phyloP scores from a whole-genome alignment of 2,888 invertebrate genomes.

The Notocelia uddmanniana region DNA sequence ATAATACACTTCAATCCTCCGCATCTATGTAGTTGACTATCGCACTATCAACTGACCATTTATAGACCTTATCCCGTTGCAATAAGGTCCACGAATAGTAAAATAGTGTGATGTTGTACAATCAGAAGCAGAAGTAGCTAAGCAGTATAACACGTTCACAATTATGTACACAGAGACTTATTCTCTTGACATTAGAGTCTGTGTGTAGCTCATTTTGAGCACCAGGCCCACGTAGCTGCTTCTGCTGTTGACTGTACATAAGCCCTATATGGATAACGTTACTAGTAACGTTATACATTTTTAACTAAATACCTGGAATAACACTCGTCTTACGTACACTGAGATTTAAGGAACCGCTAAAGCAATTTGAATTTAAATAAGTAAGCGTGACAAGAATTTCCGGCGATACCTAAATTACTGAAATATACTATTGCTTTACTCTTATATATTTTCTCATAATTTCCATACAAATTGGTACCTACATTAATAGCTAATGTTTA shows the following conservation, averaged over 20 bases:
- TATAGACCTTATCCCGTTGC: too few relatives aligned
- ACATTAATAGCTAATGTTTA: slow-evolving; percentile 36
- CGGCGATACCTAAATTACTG: slow-evolving; percentile 35
- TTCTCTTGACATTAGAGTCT: too few relatives aligned
- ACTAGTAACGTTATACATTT: background rate
- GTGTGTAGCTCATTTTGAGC: too few relatives aligned
- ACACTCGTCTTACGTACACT: slow-evolving; percentile 35
- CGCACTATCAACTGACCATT: too few relatives aligned
- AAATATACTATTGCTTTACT: slow-evolving; percentile 37
- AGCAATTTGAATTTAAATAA: slow-evolving; percentile 54
- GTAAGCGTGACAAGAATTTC: slow-evolving; percentile 43
- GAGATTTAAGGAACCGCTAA: slow-evolving; percentile 50
- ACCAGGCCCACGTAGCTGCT: too few relatives aligned
- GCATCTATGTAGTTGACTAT: too few relatives aligned
- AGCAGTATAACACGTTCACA: too few relatives aligned
- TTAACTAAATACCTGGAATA: slow-evolving; percentile 24
- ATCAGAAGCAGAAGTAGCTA: too few relatives aligned
- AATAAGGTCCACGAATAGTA: too few relatives aligned
- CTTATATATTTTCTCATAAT: slow-evolving; percentile 37
- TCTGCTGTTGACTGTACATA: background rate
- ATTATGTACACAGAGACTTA: too few relatives aligned
- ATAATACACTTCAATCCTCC: too few relatives aligned
- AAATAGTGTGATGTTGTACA: too few relatives aligned
- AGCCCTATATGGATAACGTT: background rate
- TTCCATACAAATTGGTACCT: slow-evolving; percentile 42